These are phyloP conservation scores for Acronicta alni DNA, from an alignment of 2,888 invertebrate genomes.

Conservation along the genomic window DNA sequence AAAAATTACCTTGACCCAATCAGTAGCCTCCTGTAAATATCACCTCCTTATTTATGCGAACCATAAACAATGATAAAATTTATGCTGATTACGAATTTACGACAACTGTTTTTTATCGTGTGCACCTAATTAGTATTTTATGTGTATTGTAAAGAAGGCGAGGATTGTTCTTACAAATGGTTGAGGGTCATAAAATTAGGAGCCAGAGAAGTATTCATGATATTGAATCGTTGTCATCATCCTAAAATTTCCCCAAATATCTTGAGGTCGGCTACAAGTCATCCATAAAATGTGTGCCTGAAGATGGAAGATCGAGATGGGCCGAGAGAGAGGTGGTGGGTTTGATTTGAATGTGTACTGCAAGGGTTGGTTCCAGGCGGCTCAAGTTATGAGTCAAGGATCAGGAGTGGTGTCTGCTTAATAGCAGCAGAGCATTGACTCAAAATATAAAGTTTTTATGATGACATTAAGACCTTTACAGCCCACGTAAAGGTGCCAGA, in stretches of 20 bases:
- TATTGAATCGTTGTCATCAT: slow-evolving; percentile 9
- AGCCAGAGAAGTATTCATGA: background rate
- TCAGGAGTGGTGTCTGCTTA: no score
- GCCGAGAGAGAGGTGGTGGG: no score
- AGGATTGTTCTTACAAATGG: slow-evolving; percentile 24
- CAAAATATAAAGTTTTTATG: no score
- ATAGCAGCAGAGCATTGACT: no score
- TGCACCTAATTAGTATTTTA: slow-evolving; percentile 69
- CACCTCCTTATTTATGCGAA: slow-evolving; percentile 40
- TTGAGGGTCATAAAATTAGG: slow-evolving; percentile 7
- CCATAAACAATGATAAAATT: slow-evolving; percentile 62
- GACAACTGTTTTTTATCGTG: slow-evolving; percentile 57
- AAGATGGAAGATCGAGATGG: no score
- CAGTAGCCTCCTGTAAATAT: slow-evolving; percentile 45
- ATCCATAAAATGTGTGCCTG: no score
- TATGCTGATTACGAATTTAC: slow-evolving; percentile 66
- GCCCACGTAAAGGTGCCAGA: no score
- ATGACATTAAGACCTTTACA: no score
- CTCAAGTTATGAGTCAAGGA: no score
- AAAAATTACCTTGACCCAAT: slow-evolving; percentile 35
- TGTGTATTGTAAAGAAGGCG: slow-evolving; percentile 57
- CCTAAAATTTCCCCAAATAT: slow-evolving; percentile 9
- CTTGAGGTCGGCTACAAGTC: no score
- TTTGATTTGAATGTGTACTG: no score
- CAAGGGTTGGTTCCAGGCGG: no score